Evolutionary conservation across 92 coral and sea anemone genomes (phyloP).

Genomic region (Desmophyllum pertusum): DNA sequence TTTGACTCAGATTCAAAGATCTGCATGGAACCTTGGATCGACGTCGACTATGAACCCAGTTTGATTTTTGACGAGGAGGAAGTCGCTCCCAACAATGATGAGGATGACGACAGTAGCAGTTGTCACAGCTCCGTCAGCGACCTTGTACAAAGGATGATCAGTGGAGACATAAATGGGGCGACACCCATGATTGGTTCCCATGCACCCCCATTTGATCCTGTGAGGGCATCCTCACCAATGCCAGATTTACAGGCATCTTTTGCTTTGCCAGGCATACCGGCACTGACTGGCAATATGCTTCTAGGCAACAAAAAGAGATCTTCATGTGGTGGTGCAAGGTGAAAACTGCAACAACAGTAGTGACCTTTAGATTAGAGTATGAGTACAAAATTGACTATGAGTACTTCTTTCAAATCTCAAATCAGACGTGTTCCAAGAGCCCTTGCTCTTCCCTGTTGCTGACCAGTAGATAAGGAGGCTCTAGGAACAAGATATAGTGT

Average conservation of each 20-base stretch:
- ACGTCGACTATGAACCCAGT: slow-evolving; percentile 91
- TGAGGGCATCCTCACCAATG: slow-evolving; percentile 88
- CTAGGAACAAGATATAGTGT: too few species aligned
- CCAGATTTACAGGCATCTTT: slow-evolving; percentile 87
- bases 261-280: slow-evolving; percentile 36
- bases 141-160: slow-evolving; percentile 91
- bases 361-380: neutral
- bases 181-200: slow-evolving; percentile 83
- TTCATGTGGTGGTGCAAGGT: neutral
- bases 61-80: slow-evolving; percentile 91
- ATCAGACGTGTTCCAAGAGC: too few species aligned
- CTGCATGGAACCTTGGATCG: slow-evolving; percentile 91
- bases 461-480: too few species aligned
- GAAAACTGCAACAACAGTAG: neutral
- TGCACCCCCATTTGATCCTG: slow-evolving; percentile 89
- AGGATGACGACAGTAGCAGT: slow-evolving; percentile 97
- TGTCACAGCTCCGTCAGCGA: slow-evolving; percentile 98
- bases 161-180: slow-evolving; percentile 94
- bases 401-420: too few species aligned
- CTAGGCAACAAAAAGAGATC: neutral
- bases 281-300: slow-evolving; percentile 7
- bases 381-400: too few species aligned
- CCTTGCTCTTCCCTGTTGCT: too few species aligned
- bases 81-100: slow-evolving; percentile 83
- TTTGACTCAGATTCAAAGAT: slow-evolving; percentile 84